Percentiles rank a stretch among this genome's conserved stretches.
These are phyloP conservation scores for Lepus townsendii DNA, from an alignment of 2,797 vertebrate genomes.

Conservation along the genomic window DNA sequence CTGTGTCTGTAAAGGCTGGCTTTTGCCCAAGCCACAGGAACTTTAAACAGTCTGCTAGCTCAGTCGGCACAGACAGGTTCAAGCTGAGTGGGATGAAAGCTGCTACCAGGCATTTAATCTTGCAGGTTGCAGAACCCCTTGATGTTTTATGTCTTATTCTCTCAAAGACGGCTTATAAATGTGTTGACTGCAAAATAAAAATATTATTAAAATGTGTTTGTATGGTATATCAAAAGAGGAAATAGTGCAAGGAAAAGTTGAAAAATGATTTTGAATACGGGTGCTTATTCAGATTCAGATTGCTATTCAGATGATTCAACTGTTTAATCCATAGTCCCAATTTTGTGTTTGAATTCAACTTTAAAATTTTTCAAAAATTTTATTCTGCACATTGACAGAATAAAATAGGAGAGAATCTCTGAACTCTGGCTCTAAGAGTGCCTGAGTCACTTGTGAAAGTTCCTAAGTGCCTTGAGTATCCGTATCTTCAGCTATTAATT, in stretches of 20 bases:
- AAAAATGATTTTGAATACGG: constrained; percentile 63
- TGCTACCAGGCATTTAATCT: constrained; percentile 81
- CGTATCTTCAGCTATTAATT: background rate
- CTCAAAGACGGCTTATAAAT: constrained; percentile 56
- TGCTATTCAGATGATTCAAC: constrained; percentile 60
- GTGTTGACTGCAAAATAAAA: constrained; percentile 20
- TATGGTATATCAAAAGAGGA: background rate
- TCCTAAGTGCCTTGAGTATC: background rate
- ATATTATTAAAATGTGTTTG: constrained; percentile 10
- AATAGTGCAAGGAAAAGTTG: background rate
- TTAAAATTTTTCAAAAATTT: background rate
- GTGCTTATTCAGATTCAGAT: constrained; percentile 70
- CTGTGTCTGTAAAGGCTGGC: constrained; percentile 84
- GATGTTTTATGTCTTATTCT: constrained; percentile 65
- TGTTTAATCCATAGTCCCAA: constrained; percentile 49
- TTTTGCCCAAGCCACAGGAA: constrained; percentile 87
- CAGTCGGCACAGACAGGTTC: constrained; percentile 84
- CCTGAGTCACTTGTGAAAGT: background rate
- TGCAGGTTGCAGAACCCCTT: constrained; percentile 76
- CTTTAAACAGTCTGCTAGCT: constrained; percentile 86
- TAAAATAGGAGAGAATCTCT: background rate
- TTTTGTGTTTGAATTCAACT: constrained; percentile 35
- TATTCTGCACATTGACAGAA: constrained; percentile 9
- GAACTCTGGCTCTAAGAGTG: background rate
- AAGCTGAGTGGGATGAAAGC: constrained; percentile 83